These are phyloP conservation scores for Melitaea athalia DNA, from an alignment of 2,888 invertebrate genomes.

Conservation along the genomic window DNA sequence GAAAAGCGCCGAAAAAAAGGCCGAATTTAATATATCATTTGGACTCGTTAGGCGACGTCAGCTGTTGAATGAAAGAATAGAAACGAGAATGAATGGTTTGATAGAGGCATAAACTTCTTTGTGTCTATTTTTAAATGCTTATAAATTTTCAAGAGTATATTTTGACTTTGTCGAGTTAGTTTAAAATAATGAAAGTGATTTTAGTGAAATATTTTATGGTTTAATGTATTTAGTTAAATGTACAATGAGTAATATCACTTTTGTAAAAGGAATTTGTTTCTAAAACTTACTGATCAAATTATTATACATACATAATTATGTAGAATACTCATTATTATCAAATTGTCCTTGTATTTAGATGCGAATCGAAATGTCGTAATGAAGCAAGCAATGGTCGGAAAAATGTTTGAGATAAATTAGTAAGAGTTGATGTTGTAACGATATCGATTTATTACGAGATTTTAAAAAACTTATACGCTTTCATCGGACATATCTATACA, in stretches of 20 bases:
- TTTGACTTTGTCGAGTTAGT: background rate
- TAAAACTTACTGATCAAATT: too few relatives aligned
- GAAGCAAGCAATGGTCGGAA: too few relatives aligned
- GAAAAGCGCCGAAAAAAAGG: slow-evolving; percentile 33
- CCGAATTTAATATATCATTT: slow-evolving; percentile 43
- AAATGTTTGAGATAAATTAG: too few relatives aligned
- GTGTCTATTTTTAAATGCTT: slow-evolving; percentile 19
- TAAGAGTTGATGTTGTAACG: too few relatives aligned
- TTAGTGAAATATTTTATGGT: background rate
- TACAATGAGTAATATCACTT: too few relatives aligned
- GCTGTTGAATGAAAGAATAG: slow-evolving; percentile 40
- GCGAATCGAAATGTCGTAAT: too few relatives aligned
- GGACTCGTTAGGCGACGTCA: slow-evolving; percentile 39
- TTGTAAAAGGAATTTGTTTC: too few relatives aligned
- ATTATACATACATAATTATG: too few relatives aligned
- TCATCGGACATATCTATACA: background rate
- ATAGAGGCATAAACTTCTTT: slow-evolving; percentile 33
- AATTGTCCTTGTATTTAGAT: too few relatives aligned
- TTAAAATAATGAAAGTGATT: background rate
- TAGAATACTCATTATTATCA: too few relatives aligned
- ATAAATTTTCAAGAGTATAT: slow-evolving; percentile 2
- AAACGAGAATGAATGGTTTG: slow-evolving; percentile 36
- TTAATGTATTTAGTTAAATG: background rate
- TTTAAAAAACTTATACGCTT: too few relatives aligned
- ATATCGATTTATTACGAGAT: too few relatives aligned